Evolutionary conservation across 2,797 vertebrate species (phyloP).

Genomic region (Catharus ustulatus): DNA sequence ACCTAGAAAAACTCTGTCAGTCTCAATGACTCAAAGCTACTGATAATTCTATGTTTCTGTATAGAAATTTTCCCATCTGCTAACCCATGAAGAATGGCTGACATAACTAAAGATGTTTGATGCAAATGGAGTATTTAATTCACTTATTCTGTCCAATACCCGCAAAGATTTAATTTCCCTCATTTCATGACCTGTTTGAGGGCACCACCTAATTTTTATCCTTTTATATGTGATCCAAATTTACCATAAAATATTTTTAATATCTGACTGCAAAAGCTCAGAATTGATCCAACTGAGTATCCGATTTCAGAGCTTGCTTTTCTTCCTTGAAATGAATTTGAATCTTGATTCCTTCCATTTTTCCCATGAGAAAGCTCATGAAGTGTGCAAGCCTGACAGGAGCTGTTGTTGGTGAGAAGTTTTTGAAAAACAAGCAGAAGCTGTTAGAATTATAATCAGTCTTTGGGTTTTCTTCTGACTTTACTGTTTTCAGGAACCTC

Average conservation of each 20-base stretch:
- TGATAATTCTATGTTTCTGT: neutral
- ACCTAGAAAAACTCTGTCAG: neutral
- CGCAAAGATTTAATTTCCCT: neutral
- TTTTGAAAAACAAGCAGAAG: conserved; percentile 1
- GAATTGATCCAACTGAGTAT: neutral
- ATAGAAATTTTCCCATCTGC: neutral
- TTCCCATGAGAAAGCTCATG: neutral
- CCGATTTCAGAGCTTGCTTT: neutral
- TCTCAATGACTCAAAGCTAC: neutral
- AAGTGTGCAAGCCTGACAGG: neutral
- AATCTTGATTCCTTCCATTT: neutral
- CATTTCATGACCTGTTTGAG: neutral
- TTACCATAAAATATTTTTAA: neutral
- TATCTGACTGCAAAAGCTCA: neutral
- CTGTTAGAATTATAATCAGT: neutral
- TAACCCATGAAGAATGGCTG: neutral
- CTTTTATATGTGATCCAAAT: neutral
- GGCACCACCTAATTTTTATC: neutral
- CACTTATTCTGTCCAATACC: neutral
- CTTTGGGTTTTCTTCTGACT: neutral
- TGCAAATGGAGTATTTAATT: neutral
- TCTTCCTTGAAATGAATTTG: conserved; percentile 7
- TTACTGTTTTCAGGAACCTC: neutral
- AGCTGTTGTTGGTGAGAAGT: neutral
- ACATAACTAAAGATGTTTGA: neutral